These are phyloP conservation scores for Anableps anableps DNA, from an alignment of 2,797 vertebrate genomes.

Conservation along the genomic window DNA sequence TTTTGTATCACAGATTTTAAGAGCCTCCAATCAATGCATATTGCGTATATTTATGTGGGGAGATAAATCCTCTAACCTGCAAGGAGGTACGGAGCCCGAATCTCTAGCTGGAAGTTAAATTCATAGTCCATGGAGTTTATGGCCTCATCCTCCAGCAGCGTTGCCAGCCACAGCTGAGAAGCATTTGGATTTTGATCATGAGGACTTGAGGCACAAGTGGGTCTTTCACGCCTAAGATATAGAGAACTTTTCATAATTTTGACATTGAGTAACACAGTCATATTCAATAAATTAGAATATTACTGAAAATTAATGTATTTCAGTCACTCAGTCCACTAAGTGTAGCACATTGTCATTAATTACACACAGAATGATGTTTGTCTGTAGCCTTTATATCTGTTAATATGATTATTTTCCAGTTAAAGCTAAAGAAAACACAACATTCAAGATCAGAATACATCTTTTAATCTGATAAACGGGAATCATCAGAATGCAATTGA, in stretches of 20 bases:
- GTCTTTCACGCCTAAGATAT: slow-evolving; percentile 76
- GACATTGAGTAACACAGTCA: not conserved
- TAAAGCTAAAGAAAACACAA: not conserved
- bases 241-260: slow-evolving; percentile 17
- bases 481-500: not conserved
- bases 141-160: slow-evolving; percentile 85
- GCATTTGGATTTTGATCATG: slow-evolving; percentile 71
- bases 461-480: too few relatives aligned
- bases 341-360: not conserved
- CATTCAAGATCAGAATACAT: not conserved
- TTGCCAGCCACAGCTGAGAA: slow-evolving; percentile 82
- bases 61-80: slow-evolving; percentile 83
- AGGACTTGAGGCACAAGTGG: slow-evolving; percentile 60
- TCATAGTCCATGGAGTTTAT: slow-evolving; percentile 94
- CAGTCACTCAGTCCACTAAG: not conserved
- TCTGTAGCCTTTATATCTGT: not conserved
- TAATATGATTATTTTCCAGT: not conserved
- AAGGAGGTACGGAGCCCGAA: slow-evolving; percentile 90
- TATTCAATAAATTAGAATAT: not conserved
- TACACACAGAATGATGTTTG: not conserved
- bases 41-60: not conserved
- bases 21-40: not conserved
- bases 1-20: not conserved
- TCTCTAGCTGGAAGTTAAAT: slow-evolving; percentile 96
- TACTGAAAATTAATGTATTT: not conserved